A percentile compares a stretch with the other conserved stretches of the same genome.
These are phyloP conservation scores for Sminthopsis crassicaudata DNA, from an alignment of 2,113 vertebrate species.

Conservation along the genomic window DNA sequence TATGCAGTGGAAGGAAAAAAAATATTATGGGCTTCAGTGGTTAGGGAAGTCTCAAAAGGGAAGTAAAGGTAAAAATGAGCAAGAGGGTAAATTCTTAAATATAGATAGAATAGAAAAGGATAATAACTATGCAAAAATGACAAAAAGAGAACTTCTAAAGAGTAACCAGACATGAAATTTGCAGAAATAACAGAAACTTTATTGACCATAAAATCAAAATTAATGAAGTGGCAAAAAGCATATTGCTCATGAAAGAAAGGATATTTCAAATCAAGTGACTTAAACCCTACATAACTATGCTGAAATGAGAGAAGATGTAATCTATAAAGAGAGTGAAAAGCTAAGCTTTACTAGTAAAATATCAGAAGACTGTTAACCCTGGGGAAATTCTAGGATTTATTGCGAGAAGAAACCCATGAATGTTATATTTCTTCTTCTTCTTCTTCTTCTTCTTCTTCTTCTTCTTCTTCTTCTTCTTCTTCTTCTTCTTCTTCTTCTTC, in stretches of 20 bases:
- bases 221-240: constrained; percentile 58
- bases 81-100: not conserved
- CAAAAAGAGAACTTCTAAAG: constrained; percentile 24
- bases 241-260: constrained; percentile 27
- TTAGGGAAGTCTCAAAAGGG: not conserved
- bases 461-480: not conserved
- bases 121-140: not conserved
- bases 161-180: constrained; percentile 68
- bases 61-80: not conserved
- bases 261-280: constrained; percentile 55
- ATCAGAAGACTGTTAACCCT: not conserved
- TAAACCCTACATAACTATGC: constrained; percentile 14
- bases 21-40: not conserved
- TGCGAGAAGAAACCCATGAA: not conserved
- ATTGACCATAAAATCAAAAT: constrained; percentile 72
- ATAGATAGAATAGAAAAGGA: not conserved
- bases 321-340: constrained; percentile 1
- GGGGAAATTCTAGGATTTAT: not conserved
- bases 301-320: not conserved
- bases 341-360: not conserved
- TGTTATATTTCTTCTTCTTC: no score
- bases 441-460: not conserved
- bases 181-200: constrained; percentile 71
- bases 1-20: not conserved
- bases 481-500: not conserved